Conservation (phyloP, 2,797 vertebrate species). For the Phylloscopus collybita region DNA sequence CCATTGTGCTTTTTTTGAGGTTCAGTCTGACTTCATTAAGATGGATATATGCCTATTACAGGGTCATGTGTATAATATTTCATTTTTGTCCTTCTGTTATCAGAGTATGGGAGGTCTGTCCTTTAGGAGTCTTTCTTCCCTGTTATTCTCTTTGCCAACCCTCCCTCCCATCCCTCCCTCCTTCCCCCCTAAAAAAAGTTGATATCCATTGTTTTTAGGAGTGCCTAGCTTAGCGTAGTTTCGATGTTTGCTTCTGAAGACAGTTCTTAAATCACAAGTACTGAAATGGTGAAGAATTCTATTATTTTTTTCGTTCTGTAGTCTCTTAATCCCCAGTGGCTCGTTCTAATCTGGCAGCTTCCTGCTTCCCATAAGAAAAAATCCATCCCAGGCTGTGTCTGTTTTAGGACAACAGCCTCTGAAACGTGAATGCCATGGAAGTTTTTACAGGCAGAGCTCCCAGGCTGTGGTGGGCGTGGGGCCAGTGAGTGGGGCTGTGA, state of each 20-base stretch:
- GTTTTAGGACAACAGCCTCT: not conserved
- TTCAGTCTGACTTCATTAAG: not conserved
- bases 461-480: not conserved
- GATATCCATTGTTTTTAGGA: not conserved
- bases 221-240: not conserved
- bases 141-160: not conserved
- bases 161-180: not conserved
- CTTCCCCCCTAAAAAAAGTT: not conserved
- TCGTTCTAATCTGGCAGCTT: not conserved
- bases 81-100: not conserved
- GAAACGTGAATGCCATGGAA: not conserved
- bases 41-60: not conserved
- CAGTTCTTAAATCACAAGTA: not conserved
- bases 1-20: not conserved
- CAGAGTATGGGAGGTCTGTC: not conserved
- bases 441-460: conserved; percentile 28
- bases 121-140: not conserved
- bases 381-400: not conserved
- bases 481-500: not conserved
- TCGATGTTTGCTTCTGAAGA: not conserved
- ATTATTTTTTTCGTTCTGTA: not conserved
- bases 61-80: not conserved
- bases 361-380: conserved; percentile 50
- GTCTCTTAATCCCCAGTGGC: not conserved
- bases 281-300: not conserved